Percentiles rank a stretch among this genome's conserved stretches.
These are phyloP conservation scores for Leucophora obtusa DNA, from an alignment of 2,888 invertebrate genomes.

Conservation along the genomic window DNA sequence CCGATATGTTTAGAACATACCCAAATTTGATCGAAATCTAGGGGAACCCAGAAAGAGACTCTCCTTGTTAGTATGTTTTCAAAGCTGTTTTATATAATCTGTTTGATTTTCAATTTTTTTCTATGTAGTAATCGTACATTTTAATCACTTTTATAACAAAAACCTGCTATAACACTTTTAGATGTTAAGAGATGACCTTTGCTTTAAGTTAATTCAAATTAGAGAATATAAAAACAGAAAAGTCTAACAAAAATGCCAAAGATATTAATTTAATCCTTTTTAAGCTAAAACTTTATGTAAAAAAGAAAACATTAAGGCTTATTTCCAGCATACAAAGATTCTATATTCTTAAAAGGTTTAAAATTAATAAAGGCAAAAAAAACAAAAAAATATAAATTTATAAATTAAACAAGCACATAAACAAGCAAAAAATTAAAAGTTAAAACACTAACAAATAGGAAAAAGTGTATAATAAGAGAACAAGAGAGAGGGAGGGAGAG, in stretches of 20 bases:
- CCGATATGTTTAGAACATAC: too few relatives aligned
- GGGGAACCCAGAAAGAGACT: too few relatives aligned
- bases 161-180: neutral
- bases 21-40: too few relatives aligned
- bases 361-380: slow-evolving; percentile 28
- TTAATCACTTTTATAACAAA: neutral
- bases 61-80: too few relatives aligned
- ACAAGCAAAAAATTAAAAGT: slow-evolving; percentile 40
- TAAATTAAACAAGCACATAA: slow-evolving; percentile 34
- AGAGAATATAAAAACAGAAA: neutral
- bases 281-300: neutral
- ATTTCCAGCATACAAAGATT: neutral
- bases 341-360: slow-evolving; percentile 17
- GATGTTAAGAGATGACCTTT: neutral
- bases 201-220: neutral
- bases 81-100: too few relatives aligned
- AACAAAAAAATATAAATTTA: slow-evolving; percentile 12
- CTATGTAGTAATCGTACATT: neutral
- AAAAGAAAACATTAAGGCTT: neutral
- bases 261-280: neutral
- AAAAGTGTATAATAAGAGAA: slow-evolving; percentile 25
- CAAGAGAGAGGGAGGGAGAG: slow-evolving; percentile 15
- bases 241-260: neutral
- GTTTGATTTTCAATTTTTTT: too few relatives aligned
- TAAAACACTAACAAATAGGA: slow-evolving; percentile 16